phyloP scores from a whole-genome alignment of 2,113 vertebrate genomes.

The Malurus alboscapulatus region DNA sequence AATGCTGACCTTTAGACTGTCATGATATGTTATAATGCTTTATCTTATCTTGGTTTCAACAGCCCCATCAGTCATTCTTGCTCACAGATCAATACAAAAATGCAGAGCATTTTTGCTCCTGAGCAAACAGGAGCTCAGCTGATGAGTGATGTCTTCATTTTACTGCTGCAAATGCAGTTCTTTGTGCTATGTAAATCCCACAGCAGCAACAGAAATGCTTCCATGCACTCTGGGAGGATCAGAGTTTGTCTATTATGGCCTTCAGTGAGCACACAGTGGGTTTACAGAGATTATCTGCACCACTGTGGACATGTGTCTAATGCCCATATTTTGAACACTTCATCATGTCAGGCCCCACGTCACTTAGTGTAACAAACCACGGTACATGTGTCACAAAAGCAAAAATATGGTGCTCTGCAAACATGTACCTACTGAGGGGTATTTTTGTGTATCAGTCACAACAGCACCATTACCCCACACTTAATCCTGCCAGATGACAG shows the following conservation, averaged over 20 bases:
- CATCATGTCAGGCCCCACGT: neutral
- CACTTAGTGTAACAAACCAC: neutral
- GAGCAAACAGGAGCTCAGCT: neutral
- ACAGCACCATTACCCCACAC: neutral
- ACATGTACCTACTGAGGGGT: neutral
- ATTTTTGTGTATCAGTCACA: neutral
- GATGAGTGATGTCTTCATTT: neutral
- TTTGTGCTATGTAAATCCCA: neutral
- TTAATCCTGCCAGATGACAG: neutral
- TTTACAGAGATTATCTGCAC: neutral
- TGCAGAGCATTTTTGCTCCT: too few species aligned
- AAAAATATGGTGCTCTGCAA: neutral
- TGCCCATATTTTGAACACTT: rapidly evolving
- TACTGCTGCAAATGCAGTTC: neutral
- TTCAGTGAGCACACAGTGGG: neutral
- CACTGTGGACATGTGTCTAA: neutral
- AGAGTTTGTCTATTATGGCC: neutral
- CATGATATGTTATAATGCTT: neutral
- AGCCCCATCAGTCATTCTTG: neutral
- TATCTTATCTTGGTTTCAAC: neutral
- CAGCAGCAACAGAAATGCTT: neutral
- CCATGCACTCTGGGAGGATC: neutral
- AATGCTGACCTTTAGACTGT: neutral
- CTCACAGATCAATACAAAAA: neutral
- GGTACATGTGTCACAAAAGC: neutral